Evolutionary conservation across 2,797 vertebrate genomes (phyloP).

Genomic region (Pseudomugil tenellus): DNA sequence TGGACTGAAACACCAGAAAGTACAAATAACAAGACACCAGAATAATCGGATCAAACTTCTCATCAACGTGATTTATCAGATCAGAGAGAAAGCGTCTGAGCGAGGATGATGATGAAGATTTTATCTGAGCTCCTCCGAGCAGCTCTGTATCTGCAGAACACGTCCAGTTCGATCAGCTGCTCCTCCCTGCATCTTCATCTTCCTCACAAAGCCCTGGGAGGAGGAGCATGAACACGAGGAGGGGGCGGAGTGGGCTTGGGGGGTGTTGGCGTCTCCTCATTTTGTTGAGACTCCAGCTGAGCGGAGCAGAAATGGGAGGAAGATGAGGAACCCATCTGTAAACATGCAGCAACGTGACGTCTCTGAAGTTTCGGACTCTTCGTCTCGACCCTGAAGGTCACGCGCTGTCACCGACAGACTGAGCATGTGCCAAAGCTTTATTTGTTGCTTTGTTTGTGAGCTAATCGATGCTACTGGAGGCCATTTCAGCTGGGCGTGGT

Average conservation of each 20-base stretch:
- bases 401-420: not conserved
- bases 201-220: constrained; percentile 34
- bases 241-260: not conserved
- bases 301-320: constrained; percentile 1
- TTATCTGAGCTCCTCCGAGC: too few species aligned
- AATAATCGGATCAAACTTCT: too few species aligned
- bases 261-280: constrained; percentile 22
- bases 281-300: constrained; percentile 38
- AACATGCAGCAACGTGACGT: not conserved
- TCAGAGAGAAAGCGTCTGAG: too few species aligned
- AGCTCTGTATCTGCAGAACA: constrained; percentile 11
- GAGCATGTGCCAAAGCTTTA: constrained; percentile 39
- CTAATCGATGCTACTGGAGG: too few species aligned
- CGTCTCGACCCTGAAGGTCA: constrained; percentile 43
- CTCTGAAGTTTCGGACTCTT: not conserved
- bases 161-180: constrained; percentile 3
- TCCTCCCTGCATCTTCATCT: constrained; percentile 19
- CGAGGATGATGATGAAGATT: too few species aligned
- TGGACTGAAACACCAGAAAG: too few species aligned
- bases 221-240: not conserved
- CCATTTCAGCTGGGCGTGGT: too few species aligned
- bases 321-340: not conserved
- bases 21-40: too few species aligned
- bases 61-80: too few species aligned
- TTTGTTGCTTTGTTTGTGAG: too few species aligned